Evolutionary conservation across 2,797 vertebrate genomes (phyloP), one percentile per base, ranked within the genome.

Genomic region (Smutsia gigantea): DNA sequence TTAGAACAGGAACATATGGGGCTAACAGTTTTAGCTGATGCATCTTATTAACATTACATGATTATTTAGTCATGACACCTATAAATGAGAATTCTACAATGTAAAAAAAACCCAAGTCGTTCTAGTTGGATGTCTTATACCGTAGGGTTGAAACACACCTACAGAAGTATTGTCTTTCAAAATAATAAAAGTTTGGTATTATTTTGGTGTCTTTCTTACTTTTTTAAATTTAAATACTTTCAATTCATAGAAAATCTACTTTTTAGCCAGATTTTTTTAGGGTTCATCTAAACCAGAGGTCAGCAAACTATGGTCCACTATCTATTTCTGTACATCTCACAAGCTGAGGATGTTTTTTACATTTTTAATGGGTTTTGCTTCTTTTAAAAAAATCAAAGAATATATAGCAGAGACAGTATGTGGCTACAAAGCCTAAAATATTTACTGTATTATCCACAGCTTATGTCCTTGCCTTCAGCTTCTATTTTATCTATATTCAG

Each of bases 21-120:
- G 78, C 57, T 37, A 94, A 0, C 75, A 55, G 81, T 95, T 95
- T 96, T 88, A 87, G 27, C 78, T 96, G 25, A 66, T 77, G 51
- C 4, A 53, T 87, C 79, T 88, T 93, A 49, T 8, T 87, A 75
- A 84, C 29, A 87, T 79, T 84, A 55, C 12, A 17, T 93, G 39
- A 93, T 74, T 69, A 68, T 81, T 91, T 84, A 81, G 23, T 93
- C 37, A 31, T 90, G 14, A 94, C n/a, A 75, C 23, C 69, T 93
- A 93, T 96, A 93, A 96, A 90, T 93, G 61, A 82, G 34, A 82
- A 66, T 37, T 64, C 42, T 96, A 64, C 42, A 84, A 42, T 64
- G 77, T 84, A 5, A 46, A 21, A 57, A 74, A 57, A 63, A 85
- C 19, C 27, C 15, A 83, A 53, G 17, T 95, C 19, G 29, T 96